These are phyloP conservation scores for Fistularia tabacaria DNA, from an alignment of 2,797 vertebrate genomes.

Conservation along the genomic window DNA sequence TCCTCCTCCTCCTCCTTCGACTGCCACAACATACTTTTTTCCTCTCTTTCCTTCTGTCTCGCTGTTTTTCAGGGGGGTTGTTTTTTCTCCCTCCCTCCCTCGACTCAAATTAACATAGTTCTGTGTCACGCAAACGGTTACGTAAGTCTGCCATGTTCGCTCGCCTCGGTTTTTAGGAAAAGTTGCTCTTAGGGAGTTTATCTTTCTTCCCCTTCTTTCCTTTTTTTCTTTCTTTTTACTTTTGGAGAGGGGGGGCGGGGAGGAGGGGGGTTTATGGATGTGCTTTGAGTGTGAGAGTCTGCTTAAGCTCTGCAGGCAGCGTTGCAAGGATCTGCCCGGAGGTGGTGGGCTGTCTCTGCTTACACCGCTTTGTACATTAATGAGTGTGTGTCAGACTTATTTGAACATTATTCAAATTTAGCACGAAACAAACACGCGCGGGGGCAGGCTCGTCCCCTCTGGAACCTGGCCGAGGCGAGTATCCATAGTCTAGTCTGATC, in stretches of 20 bases:
- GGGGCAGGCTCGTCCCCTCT: too few species aligned
- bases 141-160: slow-evolving; percentile 62
- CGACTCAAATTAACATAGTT: slow-evolving; percentile 76
- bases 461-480: too few species aligned
- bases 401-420: too few species aligned
- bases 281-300: neutral
- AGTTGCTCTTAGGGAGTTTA: slow-evolving; percentile 34
- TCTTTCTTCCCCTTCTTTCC: slow-evolving; percentile 17
- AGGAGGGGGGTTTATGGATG: neutral
- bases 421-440: too few species aligned
- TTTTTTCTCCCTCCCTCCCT: slow-evolving; percentile 54
- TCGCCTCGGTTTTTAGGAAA: slow-evolving; percentile 33
- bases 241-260: too few species aligned
- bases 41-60: slow-evolving; percentile 58
- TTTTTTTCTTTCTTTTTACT: neutral
- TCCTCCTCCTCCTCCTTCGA: slow-evolving; percentile 59
- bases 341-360: slow-evolving; percentile 1
- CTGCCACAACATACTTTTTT: slow-evolving; percentile 73
- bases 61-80: slow-evolving; percentile 48
- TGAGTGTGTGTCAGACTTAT: too few species aligned
- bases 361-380: slow-evolving; percentile 10
- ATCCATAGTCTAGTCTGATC: too few species aligned
- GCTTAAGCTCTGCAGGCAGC: too few species aligned
- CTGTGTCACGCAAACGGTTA: slow-evolving; percentile 74
- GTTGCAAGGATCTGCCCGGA: too few species aligned